A percentile compares a stretch with the other conserved stretches of the same genome.
Conservation (phyloP, 2,888 invertebrate species). For the Herminia tarsipennalis region DNA sequence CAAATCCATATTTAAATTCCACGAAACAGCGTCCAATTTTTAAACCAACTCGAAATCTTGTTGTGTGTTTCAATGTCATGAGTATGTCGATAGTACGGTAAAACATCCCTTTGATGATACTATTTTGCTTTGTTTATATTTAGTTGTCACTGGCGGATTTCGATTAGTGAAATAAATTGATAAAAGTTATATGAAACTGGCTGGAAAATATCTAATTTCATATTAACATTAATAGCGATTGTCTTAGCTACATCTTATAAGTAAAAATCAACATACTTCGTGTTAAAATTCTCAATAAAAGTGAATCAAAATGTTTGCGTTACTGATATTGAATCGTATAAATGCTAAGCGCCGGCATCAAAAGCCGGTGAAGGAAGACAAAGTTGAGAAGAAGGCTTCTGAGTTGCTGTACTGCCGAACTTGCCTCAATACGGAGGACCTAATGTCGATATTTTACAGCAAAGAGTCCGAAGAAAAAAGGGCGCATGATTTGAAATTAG, state of each 20-base stretch:
- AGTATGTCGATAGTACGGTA: too few species aligned
- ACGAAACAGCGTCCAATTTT: too few species aligned
- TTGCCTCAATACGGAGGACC: constrained; percentile 57
- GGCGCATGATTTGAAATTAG: constrained; percentile 54
- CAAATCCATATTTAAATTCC: too few species aligned
- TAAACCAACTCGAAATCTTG: too few species aligned
- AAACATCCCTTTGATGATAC: too few species aligned
- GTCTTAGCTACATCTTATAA: not conserved
- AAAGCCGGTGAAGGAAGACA: constrained; percentile 7
- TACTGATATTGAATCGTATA: constrained; percentile 33
- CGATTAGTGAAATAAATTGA: too few species aligned
- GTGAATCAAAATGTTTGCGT: constrained; percentile 30
- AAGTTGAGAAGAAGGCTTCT: constrained; percentile 8
- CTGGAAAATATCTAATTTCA: too few species aligned
- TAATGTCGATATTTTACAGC: constrained; percentile 57
- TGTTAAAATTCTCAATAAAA: constrained; percentile 7
- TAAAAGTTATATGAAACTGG: too few species aligned
- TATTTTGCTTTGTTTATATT: too few species aligned
- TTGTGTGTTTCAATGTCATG: too few species aligned
- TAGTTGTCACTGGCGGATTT: too few species aligned
- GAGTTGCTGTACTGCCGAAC: constrained; percentile 54
- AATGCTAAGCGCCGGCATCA: constrained; percentile 16
- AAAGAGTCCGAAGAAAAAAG: constrained; percentile 54
- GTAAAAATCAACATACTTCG: not conserved
- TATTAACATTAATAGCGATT: not conserved